Conservation (phyloP, 2,888 invertebrate species). For the Laspeyria flexula region DNA sequence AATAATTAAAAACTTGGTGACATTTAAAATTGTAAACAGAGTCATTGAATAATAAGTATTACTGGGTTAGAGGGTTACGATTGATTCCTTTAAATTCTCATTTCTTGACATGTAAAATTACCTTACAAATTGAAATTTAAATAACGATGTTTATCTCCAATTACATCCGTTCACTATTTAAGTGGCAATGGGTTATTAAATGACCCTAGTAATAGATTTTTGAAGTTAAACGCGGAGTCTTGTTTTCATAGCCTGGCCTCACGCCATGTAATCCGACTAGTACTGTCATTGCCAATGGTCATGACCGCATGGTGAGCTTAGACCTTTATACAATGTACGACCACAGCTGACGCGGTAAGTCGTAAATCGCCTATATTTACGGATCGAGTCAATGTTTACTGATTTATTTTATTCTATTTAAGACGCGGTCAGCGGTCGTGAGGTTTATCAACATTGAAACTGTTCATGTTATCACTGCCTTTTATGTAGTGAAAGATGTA, state of each 20-base stretch:
- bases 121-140: too few relatives aligned
- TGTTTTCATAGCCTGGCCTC: not conserved
- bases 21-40: too few relatives aligned
- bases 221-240: too few relatives aligned
- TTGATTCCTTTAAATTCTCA: too few relatives aligned
- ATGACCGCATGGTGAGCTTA: not conserved
- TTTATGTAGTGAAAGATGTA: not conserved
- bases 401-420: constrained; percentile 28
- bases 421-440: constrained; percentile 7
- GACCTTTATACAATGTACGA: constrained; percentile 2
- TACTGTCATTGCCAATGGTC: not conserved
- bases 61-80: too few relatives aligned
- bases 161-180: too few relatives aligned
- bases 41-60: too few relatives aligned
- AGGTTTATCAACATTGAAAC: constrained; percentile 1
- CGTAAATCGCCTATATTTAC: constrained; percentile 34
- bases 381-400: constrained; percentile 22
- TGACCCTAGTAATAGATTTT: too few relatives aligned
- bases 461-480: not conserved
- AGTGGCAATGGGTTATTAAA: too few relatives aligned
- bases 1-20: too few relatives aligned
- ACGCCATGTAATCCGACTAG: not conserved
- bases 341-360: constrained; percentile 16
- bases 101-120: too few relatives aligned
- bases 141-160: too few relatives aligned